Evolutionary conservation across 2,888 invertebrate genomes (phyloP), one percentile per base, ranked within the genome.

Genomic region (Cremastinae sp.): DNA sequence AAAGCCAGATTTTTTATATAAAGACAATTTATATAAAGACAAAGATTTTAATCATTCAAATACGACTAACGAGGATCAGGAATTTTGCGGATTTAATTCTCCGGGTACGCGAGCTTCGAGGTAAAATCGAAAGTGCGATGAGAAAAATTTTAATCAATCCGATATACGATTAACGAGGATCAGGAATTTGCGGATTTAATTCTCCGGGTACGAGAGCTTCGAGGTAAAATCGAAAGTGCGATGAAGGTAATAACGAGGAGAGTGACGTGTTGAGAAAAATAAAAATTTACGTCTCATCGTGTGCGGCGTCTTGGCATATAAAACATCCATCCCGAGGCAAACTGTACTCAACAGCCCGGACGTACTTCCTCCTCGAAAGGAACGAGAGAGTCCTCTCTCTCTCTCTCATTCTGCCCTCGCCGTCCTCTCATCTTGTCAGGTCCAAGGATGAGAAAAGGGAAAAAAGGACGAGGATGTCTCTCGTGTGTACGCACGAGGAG

Each of bases 251-350:
- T 65, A 69, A 75, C 56, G 66, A 56, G 28, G 39, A 62, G 72
- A 58, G 75, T 72, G 62, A 71, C 66, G 56, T 72, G 68, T 72
- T 7, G 64, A 66, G 51, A 53, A 75, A 72, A 72, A 76, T 75
- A 75, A 75, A 72, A 76, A 76, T 72, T 68, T 72, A 76, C 72
- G 58, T 37, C 68, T 41, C 58, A 68, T 72, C 72, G 56, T 55
- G 56, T 55, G 28, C 28, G 59, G 55, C 71, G 68, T 72, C 72
- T 39, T 18, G 59, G 75, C 75, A 72, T 76, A 75, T 75, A 72
- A 76, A 76, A 72, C 66, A 76, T 76, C 75, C 72, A 76, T 76
- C 75, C 65, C 37, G 65, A 75, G 61, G 51, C 53, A 58, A 69
- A 53, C 64, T 28, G 58, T 43, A 35, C 49, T 37, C 55, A 66